Base-by-base conservation (phyloP, 2,113 vertebrate genomes). In the Glareola pratincola region DNA sequence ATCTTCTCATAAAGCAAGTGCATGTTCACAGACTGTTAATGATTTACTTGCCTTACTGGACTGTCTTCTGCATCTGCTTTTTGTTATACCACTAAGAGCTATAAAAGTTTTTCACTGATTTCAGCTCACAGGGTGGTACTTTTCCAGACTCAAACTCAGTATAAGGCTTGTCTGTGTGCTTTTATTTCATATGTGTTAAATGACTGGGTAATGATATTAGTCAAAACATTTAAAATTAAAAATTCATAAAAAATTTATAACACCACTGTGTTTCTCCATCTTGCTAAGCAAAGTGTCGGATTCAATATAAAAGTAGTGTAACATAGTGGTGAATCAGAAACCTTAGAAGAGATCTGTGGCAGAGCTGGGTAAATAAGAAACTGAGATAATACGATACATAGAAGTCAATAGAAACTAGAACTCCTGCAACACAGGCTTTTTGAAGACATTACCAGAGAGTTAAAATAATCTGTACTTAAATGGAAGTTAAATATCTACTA, bases 321-420 rank as follows among this genome's bases (percentile, higher is more conserved):
- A 37, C 14, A 26, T 2, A 53, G 11, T 56, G n/a, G n/a, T 86
- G 13, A 92, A 74, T 51, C 23, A 64, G 19, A 90, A 92, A 71
- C 37, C 18, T 64, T 63, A 77, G 12, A 41, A 22, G 43, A 72
- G 8, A 63, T 66, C 8, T 41, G 16, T 57, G 18, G 5, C 56
- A 75, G 7, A 48, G 10, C 6, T 94, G 92, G 84, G 79, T 73
- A 96, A 95, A 92, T 80, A 97, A 92, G 92, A 93, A 96, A 96
- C 80, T 62, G 54, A 95, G 94, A 96, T 92, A 92, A 59, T 41
- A 8, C 77, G 80, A 94, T 80, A 75, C 27, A 41, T 24, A 53
- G 30, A 76, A 84, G 88, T 69, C 77, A 94, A 88, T 34, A 96
- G 94, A 97, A 96, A 91, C 90, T 39, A 24, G 47, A n/a, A 59